phyloP scores from a whole-genome alignment of 37 sponge, comb jelly and placozoan species.

The Geodia barretti region DNA sequence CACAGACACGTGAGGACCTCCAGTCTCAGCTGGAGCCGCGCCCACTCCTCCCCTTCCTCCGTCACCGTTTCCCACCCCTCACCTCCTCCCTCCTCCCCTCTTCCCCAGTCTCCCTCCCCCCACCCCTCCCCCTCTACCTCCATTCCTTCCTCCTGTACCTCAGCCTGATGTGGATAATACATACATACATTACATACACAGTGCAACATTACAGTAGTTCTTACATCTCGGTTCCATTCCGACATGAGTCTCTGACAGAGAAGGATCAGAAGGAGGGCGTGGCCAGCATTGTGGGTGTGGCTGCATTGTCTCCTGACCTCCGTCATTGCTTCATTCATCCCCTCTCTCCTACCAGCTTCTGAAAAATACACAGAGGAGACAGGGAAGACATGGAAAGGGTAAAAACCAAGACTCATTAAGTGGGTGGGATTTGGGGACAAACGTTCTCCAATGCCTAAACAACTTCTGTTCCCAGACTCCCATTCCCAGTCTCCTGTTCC shows the following conservation, averaged over 20 bases:
- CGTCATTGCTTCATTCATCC: neutral
- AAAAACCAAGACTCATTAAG: too few species aligned
- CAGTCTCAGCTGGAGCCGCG: conserved; percentile 26
- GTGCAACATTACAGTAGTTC: too few species aligned
- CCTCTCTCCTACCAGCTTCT: too few species aligned
- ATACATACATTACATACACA: neutral
- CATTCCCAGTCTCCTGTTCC: too few species aligned
- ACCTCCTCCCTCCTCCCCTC: neutral
- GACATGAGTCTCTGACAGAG: conserved; percentile 4
- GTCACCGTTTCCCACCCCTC: conserved; percentile 68
- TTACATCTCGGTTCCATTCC: neutral
- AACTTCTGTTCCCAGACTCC: too few species aligned
- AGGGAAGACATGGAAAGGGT: too few species aligned
- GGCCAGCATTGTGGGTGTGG: conserved; percentile 5
- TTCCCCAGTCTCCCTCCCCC: neutral
- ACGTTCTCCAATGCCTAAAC: too few species aligned
- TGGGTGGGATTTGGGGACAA: too few species aligned
- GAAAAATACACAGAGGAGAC: too few species aligned
- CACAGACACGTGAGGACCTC: conserved; percentile 31
- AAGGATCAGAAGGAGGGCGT: conserved; percentile 30
- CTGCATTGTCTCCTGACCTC: conserved; percentile 1
- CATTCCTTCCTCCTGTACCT: too few species aligned
- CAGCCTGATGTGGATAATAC: too few species aligned
- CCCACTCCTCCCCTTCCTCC: conserved; percentile 49
- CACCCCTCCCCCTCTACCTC: neutral